These are phyloP conservation scores for Micoletzkya japonica DNA, from an alignment of 2,888 invertebrate species.

Conservation along the genomic window DNA sequence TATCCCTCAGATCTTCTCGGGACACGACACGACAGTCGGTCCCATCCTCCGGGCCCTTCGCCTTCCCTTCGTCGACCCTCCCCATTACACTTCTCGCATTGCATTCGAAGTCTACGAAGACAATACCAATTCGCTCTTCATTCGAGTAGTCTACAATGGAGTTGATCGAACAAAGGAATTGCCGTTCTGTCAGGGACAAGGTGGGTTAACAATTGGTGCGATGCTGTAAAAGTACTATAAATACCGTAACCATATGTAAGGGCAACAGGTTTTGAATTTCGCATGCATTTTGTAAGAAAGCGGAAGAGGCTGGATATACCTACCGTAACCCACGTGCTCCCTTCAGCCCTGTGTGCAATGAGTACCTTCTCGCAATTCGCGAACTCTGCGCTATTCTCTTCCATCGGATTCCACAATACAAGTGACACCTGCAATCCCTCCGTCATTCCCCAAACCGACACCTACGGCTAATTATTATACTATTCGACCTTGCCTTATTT, in stretches of 20 bases:
- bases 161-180: constrained; percentile 36
- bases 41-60: constrained; percentile 43
- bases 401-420: constrained; percentile 6
- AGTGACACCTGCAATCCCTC: constrained; percentile 6
- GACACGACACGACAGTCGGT: constrained; percentile 42
- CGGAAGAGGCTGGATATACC: background rate
- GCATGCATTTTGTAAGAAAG: background rate
- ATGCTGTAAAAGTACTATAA: background rate
- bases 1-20: constrained; percentile 41
- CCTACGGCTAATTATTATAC: constrained; percentile 5
- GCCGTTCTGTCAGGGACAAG: constrained; percentile 32
- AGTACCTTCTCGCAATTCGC: constrained; percentile 21
- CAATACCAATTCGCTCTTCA: constrained; percentile 9
- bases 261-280: background rate
- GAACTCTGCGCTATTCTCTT: constrained; percentile 32
- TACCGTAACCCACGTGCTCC: background rate
- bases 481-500: background rate
- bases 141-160: constrained; percentile 43
- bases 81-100: constrained; percentile 84
- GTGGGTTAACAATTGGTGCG: constrained; percentile 3
- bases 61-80: constrained; percentile 64
- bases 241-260: background rate
- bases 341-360: constrained; percentile 14
- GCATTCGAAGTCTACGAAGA: constrained; percentile 73
- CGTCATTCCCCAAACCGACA: constrained; percentile 1